Evolutionary conservation across 1,140 invertebrate species (phyloP).

Genomic region (Rhynchophorus ferrugineus): DNA sequence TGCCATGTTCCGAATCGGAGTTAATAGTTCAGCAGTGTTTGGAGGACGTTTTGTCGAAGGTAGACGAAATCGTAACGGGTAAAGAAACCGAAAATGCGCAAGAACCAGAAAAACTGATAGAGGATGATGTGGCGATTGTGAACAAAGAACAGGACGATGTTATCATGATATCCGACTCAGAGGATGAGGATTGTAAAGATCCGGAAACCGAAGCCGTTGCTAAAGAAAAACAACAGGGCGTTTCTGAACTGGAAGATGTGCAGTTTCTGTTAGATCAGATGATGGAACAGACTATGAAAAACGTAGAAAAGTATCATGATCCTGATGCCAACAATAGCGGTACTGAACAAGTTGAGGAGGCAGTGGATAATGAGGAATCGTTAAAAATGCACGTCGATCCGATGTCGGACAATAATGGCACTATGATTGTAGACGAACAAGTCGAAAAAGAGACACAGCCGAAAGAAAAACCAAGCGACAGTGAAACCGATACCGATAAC

Average conservation of each 20-base stretch:
- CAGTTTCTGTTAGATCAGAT: constrained; percentile 45
- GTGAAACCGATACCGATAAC: constrained; percentile 21
- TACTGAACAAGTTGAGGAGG: constrained; percentile 22
- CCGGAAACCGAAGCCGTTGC: not conserved
- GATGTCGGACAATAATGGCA: not conserved
- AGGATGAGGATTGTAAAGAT: constrained; percentile 25
- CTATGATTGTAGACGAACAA: not conserved
- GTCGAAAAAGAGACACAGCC: constrained; percentile 3
- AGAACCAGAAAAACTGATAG: constrained; percentile 9
- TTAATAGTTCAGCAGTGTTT: constrained; percentile 9
- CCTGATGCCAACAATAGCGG: constrained; percentile 33
- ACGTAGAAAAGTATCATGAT: constrained; percentile 23
- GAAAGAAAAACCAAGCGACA: constrained; percentile 18
- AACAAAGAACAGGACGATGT: constrained; percentile 28
- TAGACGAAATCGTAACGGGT: constrained; percentile 2
- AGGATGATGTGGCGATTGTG: constrained; percentile 11
- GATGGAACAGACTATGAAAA: constrained; percentile 44
- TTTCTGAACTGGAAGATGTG: constrained; percentile 38
- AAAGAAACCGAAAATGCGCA: not conserved
- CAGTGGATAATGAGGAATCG: constrained; percentile 12
- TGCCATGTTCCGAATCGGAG: too few relatives aligned
- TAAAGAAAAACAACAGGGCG: not conserved
- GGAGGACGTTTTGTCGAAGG: constrained; percentile 9
- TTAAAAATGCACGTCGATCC: constrained; percentile 4
- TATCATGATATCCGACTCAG: constrained; percentile 36